phyloP scores from a whole-genome alignment of 2,888 invertebrate genomes.

The Lutraria lutraria region DNA sequence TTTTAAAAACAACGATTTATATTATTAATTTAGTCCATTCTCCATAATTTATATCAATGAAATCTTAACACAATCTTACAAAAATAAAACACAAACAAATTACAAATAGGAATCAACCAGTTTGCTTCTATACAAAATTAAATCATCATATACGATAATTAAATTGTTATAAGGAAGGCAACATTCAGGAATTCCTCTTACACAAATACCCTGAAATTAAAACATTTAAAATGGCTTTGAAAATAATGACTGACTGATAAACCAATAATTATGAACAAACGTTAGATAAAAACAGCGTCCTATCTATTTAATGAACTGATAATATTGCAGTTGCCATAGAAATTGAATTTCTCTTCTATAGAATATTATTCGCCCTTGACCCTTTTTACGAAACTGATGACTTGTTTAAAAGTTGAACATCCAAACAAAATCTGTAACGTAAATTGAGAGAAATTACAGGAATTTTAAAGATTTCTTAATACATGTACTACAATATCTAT shows the following conservation, averaged over 20 bases:
- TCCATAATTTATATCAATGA: no score
- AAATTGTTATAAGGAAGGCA: no score
- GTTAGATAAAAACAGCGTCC: background rate
- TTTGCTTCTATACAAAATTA: no score
- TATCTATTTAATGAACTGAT: slow-evolving; percentile 36
- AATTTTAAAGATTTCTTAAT: no score
- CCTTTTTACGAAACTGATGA: slow-evolving; percentile 9
- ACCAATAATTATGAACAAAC: slow-evolving; percentile 18
- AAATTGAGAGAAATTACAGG: no score
- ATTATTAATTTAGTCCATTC: no score
- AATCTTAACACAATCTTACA: no score
- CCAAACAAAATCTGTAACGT: background rate
- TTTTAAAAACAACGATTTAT: no score
- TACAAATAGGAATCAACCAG: no score
- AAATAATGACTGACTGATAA: slow-evolving; percentile 33
- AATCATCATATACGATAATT: no score
- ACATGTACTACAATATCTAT: no score
- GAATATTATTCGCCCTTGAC: background rate
- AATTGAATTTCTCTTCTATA: slow-evolving; percentile 27
- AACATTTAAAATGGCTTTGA: slow-evolving; percentile 24
- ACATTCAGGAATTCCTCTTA: background rate
- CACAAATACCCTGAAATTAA: slow-evolving; percentile 17
- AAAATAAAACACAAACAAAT: no score
- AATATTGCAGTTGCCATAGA: slow-evolving; percentile 32
- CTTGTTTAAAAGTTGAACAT: background rate